Evolutionary conservation across 35 echinoderm and acorn worm genomes (phyloP).

Genomic region (Amphiura filiformis): DNA sequence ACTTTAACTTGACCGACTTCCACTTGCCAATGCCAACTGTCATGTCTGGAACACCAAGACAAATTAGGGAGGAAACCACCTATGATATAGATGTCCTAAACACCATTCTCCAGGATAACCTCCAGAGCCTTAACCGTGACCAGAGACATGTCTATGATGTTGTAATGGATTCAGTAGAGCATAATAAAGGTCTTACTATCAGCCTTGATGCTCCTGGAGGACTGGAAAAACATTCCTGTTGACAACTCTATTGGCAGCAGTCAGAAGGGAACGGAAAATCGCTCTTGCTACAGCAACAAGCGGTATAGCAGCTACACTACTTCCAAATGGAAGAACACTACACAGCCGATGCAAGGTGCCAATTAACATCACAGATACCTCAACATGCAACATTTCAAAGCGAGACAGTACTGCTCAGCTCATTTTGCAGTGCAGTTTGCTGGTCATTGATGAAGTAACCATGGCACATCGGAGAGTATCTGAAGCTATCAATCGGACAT

Average conservation of each 20-base stretch:
- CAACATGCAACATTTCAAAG: slow-evolving; percentile 35
- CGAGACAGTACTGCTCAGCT: not conserved
- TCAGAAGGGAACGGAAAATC: not conserved
- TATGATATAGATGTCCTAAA: not conserved
- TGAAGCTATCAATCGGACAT: slow-evolving; percentile 9
- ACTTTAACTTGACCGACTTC: not conserved
- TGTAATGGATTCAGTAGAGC: not conserved
- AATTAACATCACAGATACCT: not conserved
- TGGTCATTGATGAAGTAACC: slow-evolving; percentile 1
- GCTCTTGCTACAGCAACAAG: not conserved
- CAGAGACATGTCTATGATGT: not conserved
- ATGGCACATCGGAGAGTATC: slow-evolving; percentile 24
- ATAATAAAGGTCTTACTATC: not conserved
- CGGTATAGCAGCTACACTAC: slow-evolving; percentile 30
- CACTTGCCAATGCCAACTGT: not conserved
- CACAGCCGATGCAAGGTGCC: slow-evolving; percentile 28
- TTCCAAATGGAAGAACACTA: slow-evolving; percentile 7
- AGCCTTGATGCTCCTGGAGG: not conserved
- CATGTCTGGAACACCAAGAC: not conserved
- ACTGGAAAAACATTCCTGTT: not conserved
- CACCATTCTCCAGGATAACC: not conserved
- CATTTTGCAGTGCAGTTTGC: not conserved
- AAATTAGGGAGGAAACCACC: not conserved
- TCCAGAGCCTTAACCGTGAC: not conserved
- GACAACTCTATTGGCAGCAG: not conserved